A percentile compares a stretch with the other conserved stretches of the same genome.
Evolutionary conservation across 1,140 invertebrate species (phyloP).

Genomic region (Leptonema lineaticorne): DNA sequence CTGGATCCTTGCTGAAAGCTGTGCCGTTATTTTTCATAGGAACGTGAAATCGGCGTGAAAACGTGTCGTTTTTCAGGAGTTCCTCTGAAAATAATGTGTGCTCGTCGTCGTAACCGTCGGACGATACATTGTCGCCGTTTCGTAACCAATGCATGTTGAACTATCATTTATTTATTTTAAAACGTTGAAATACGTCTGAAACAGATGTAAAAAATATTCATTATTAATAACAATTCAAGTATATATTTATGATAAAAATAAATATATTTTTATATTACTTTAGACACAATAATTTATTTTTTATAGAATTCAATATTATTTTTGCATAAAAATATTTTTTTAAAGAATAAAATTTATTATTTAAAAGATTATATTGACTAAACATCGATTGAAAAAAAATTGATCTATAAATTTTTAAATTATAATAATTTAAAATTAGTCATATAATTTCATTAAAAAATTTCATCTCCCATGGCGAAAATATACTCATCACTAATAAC

Average conservation of each 20-base stretch:
- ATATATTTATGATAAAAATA: neutral
- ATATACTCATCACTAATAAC: too few species aligned
- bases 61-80: neutral
- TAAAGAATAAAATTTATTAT: neutral
- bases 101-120: neutral
- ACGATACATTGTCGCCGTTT: neutral
- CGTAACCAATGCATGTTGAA: constrained; percentile 4
- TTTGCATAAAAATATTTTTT: neutral
- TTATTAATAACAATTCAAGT: neutral
- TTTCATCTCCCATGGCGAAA: too few species aligned
- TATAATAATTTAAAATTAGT: too few species aligned
- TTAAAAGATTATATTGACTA: neutral
- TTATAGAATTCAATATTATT: neutral
- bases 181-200: neutral
- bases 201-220: neutral
- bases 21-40: neutral
- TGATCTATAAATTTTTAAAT: too few species aligned
- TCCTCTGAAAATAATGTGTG: neutral
- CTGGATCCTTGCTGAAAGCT: neutral
- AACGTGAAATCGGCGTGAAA: neutral
- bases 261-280: neutral
- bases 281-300: neutral
- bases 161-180: neutral
- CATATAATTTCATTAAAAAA: too few species aligned
- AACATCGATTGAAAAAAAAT: too few species aligned